phyloP scores from a whole-genome alignment of 2,888 invertebrate genomes.

The Prenolepis imparis region DNA sequence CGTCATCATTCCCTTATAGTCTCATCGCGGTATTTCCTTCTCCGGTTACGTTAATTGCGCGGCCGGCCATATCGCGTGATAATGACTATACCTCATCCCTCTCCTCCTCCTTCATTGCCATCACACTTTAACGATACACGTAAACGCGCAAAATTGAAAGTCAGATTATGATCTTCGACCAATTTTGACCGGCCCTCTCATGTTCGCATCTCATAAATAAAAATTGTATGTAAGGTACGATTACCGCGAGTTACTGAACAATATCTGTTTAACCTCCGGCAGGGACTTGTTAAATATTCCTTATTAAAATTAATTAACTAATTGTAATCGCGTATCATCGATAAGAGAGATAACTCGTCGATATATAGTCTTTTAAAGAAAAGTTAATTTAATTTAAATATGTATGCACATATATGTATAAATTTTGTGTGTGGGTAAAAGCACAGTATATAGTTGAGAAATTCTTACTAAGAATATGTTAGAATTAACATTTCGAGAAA shows the following conservation, averaged over 20 bases:
- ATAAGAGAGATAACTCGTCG: neutral
- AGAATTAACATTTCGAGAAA: neutral
- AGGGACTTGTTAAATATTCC: neutral
- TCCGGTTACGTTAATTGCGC: constrained; percentile 42
- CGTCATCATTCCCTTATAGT: neutral
- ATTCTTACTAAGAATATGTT: neutral
- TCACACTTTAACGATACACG: neutral
- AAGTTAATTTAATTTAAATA: neutral
- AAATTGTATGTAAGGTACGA: neutral
- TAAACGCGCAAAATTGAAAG: constrained; percentile 27
- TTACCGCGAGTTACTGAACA: neutral
- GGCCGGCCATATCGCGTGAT: neutral
- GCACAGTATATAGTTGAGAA: neutral
- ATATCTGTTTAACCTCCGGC: neutral
- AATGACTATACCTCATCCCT: neutral
- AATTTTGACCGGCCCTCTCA: neutral
- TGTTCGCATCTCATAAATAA: constrained; percentile 1
- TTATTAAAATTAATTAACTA: neutral
- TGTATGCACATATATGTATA: neutral
- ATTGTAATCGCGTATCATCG: neutral
- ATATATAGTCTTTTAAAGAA: neutral
- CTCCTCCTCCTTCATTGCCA: neutral
- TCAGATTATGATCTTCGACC: neutral
- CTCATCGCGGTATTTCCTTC: constrained; percentile 25
- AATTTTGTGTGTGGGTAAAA: neutral